A percentile compares a stretch with the other conserved stretches of the same genome.
These are phyloP conservation scores for Troides oblongomaculatus DNA, from an alignment of 2,888 invertebrate genomes.

Conservation along the genomic window DNA sequence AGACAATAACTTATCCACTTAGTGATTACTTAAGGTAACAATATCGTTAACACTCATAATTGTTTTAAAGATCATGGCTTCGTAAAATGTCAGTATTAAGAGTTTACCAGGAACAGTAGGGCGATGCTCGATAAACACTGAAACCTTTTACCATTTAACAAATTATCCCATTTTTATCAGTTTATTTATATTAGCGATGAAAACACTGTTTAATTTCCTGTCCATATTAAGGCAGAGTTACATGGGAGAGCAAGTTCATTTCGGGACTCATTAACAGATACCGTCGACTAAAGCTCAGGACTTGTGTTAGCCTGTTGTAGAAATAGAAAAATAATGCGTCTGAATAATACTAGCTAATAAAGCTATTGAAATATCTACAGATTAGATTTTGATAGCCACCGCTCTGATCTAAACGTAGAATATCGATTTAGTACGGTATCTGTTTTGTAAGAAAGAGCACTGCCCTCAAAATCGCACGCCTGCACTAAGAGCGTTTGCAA, in stretches of 20 bases:
- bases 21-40: conserved; percentile 7
- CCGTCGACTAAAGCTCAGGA: too few relatives aligned
- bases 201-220: neutral
- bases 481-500: conserved; percentile 26
- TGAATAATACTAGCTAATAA: neutral
- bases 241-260: too few relatives aligned
- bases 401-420: conserved; percentile 6
- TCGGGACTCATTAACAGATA: too few relatives aligned
- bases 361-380: neutral
- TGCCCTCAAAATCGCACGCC: conserved; percentile 18
- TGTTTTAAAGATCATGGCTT: conserved; percentile 27
- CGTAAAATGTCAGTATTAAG: conserved; percentile 26
- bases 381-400: neutral
- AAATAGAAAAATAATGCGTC: neutral
- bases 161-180: neutral
- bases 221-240: neutral
- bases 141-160: neutral
- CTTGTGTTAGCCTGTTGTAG: too few relatives aligned
- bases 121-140: neutral
- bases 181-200: too few relatives aligned
- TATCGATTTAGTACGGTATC: conserved; percentile 8
- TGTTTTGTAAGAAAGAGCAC: conserved; percentile 27
- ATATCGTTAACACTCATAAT: conserved; percentile 14
- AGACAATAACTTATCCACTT: neutral
- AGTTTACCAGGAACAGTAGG: conserved; percentile 18